Base-by-base conservation (phyloP, 2,888 invertebrate species). In the Tineola bisselliella region DNA sequence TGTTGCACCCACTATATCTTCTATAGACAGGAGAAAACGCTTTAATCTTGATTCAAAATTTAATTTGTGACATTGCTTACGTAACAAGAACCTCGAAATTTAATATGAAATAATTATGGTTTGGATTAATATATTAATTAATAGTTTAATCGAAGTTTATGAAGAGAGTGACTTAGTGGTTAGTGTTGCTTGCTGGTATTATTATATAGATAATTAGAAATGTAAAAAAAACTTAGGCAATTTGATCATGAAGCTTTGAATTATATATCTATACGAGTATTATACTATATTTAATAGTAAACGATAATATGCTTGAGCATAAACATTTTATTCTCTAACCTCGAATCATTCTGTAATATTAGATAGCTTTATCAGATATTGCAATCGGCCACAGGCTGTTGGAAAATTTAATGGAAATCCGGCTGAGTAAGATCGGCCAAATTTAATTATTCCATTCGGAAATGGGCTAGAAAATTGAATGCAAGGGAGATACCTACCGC, bases 381-480 rank as follows among this genome's bases (percentile, higher is more conserved):
- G 66, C 64, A 66, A 66, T 66, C 69, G 73, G 69, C 69, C 72
- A 66, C 72, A 72, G 68, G 69, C 70, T 66, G 69, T 65, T 65
- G 68, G 69, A 68, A 70, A 72, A 72, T 73, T 71, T 71, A 70
- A 73, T 68, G 69, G 74, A 65, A 69, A 66, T 70, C 71, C 70
- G 66, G 67, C 69, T 70, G 70, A 70, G 71, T 71, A 63, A 70
- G 72, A 71, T 74, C 71, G 74, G 72, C 72, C 75, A 74, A 81
- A 81, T 82, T 83, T 77, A 84, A 84, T 83, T 83, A 81, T 77
- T 70, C 71, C 69, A 71, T 79, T 76, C 73, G 75, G 79, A 78
- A 80, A 83, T 81, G 79, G 80, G 70, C 77, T 80, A 77, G 81
- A 81, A 83, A 83, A 83, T 84, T 80, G 73, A 80, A 81, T 75